phyloP scores from a whole-genome alignment of 1,140 invertebrate genomes.

The Aphis craccivora region DNA sequence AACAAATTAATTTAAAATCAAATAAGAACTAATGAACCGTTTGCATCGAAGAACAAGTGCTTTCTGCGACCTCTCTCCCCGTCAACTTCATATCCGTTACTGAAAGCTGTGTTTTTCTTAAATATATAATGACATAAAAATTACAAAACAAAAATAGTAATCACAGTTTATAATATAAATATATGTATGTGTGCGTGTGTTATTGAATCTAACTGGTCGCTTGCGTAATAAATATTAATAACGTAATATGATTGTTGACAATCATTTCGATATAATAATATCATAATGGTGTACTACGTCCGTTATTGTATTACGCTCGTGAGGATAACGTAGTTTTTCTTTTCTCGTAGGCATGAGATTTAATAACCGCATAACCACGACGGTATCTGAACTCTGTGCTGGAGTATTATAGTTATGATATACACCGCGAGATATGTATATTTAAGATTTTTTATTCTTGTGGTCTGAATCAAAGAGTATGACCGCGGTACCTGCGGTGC shows the following conservation, averaged over 20 bases:
- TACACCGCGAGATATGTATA: background rate
- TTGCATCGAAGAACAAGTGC: too few relatives aligned
- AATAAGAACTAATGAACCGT: too few relatives aligned
- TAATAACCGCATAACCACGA: background rate
- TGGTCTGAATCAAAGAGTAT: constrained; percentile 11
- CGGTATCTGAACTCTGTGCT: background rate
- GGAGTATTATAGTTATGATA: background rate
- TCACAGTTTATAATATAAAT: too few relatives aligned
- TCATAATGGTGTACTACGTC: background rate
- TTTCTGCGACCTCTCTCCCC: too few relatives aligned
- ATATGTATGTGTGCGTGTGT: background rate
- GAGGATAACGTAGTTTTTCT: constrained; percentile 1
- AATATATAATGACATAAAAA: too few relatives aligned
- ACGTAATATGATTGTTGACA: background rate
- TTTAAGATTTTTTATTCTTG: background rate
- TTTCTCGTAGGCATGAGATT: background rate
- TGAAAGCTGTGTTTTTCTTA: too few relatives aligned
- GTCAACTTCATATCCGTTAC: too few relatives aligned
- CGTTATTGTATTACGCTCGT: background rate
- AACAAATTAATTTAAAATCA: too few relatives aligned
- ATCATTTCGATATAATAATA: constrained; percentile 3
- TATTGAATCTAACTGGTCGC: background rate
- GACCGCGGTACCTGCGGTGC: background rate
- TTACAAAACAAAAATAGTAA: too few relatives aligned
- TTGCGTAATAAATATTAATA: background rate